Evolutionary conservation across 2,888 invertebrate species (phyloP).

Genomic region (Sipunculus nudus): DNA sequence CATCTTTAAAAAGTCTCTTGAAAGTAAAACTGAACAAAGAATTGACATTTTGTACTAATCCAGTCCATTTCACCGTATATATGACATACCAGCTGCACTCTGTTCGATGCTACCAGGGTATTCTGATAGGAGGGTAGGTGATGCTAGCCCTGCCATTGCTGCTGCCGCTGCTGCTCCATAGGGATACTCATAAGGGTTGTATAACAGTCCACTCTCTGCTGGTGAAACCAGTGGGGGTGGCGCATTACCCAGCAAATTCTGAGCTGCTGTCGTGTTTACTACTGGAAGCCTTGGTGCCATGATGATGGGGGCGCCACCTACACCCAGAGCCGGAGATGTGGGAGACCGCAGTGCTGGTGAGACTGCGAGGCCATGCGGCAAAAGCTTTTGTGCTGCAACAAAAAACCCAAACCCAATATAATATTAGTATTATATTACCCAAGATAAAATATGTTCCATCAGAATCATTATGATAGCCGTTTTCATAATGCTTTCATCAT

Average conservation of each 20-base stretch:
- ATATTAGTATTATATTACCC: too few relatives aligned
- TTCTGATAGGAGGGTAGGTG: conserved; percentile 28
- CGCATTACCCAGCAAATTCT: conserved; percentile 52
- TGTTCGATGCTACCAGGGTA: conserved; percentile 36
- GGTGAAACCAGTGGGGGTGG: conserved; percentile 73
- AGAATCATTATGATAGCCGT: too few relatives aligned
- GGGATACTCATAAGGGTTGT: conserved; percentile 30
- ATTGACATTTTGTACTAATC: too few relatives aligned
- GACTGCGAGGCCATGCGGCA: conserved; percentile 39
- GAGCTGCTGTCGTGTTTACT: conserved; percentile 5
- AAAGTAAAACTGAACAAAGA: too few relatives aligned
- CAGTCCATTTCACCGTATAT: conserved; percentile 20
- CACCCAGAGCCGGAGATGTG: conserved; percentile 80
- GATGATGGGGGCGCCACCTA: conserved; percentile 91
- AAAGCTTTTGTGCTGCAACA: conserved; percentile 46
- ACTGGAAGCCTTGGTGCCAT: conserved; percentile 69
- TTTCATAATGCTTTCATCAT: too few relatives aligned
- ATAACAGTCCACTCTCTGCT: conserved; percentile 72
- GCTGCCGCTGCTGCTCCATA: conserved; percentile 9
- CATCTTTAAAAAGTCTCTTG: too few relatives aligned
- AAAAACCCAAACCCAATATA: conserved; percentile 6
- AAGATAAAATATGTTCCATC: too few relatives aligned
- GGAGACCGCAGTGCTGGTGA: conserved; percentile 68
- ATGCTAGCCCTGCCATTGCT: neutral
- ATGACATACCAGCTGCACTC: conserved; percentile 31